Percentiles rank a stretch among this genome's conserved stretches.
phyloP scores from a whole-genome alignment of 2,113 vertebrate species.

The Stigmatopora nigra region DNA sequence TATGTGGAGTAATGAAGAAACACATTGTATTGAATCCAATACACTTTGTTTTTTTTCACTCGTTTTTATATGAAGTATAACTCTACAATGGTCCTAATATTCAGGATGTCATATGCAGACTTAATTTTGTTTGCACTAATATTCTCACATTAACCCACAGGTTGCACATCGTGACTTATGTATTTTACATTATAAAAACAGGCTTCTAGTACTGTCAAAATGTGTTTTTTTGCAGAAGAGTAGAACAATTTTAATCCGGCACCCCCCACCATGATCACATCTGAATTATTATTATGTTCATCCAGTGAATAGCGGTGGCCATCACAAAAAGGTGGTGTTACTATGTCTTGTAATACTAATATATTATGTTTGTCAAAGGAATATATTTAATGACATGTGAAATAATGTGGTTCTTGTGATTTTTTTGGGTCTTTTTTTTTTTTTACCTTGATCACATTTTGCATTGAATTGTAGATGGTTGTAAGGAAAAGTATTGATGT shows the following conservation, averaged over 20 bases:
- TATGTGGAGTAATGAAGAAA: conserved; percentile 53
- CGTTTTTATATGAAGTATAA: conserved; percentile 62
- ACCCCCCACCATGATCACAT: conserved; percentile 42
- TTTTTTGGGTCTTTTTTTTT: conserved; percentile 41
- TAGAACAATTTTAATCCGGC: conserved; percentile 35
- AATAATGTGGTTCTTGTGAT: conserved; percentile 80
- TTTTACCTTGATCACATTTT: conserved; percentile 32
- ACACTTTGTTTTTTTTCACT: conserved; percentile 15
- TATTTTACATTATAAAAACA: conserved; percentile 16
- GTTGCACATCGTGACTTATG: conserved; percentile 35
- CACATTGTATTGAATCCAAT: conserved; percentile 35
- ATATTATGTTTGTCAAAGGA: conserved; percentile 99
- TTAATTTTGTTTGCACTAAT: conserved; percentile 1
- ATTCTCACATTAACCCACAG: conserved; percentile 5
- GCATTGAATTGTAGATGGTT: conserved; percentile 71
- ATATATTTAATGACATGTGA: conserved; percentile 98
- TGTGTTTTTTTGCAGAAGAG: conserved; percentile 41
- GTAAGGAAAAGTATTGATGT: conserved; percentile 65
- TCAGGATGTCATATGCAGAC: conserved; percentile 16
- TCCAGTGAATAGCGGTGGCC: conserved; percentile 82
- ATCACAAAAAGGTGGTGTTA: conserved; percentile 78
- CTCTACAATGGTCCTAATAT: conserved; percentile 26
- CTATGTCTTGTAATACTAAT: conserved; percentile 94
- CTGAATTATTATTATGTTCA: conserved; percentile 67
- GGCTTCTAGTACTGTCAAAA: conserved; percentile 20